These are phyloP conservation scores for Ctena decussata DNA, from an alignment of 2,888 invertebrate genomes.

Conservation along the genomic window DNA sequence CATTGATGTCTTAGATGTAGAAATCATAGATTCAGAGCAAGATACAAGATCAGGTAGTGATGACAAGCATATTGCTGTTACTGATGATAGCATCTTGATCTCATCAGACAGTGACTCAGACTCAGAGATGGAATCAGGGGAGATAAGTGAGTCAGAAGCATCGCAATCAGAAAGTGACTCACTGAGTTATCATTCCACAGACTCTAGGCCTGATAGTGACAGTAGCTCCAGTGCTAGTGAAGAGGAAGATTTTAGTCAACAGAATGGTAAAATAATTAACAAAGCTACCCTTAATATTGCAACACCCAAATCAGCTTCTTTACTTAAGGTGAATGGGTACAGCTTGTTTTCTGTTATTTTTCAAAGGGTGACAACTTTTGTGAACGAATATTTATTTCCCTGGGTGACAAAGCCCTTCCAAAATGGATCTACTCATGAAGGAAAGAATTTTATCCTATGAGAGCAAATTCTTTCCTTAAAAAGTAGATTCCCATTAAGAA, in stretches of 20 bases:
- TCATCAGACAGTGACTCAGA: neutral
- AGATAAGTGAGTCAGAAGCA: slow-evolving; percentile 29
- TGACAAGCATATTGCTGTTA: neutral
- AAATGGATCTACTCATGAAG: too few relatives aligned
- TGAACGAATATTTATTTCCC: too few relatives aligned
- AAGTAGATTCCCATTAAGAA: too few relatives aligned
- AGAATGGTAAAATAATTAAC: neutral
- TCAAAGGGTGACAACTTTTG: too few relatives aligned
- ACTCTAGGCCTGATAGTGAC: slow-evolving; percentile 15
- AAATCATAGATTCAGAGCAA: neutral
- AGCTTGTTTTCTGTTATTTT: too few relatives aligned
- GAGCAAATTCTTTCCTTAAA: too few relatives aligned
- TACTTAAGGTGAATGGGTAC: too few relatives aligned
- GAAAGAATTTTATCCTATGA: too few relatives aligned
- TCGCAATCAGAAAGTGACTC: neutral
- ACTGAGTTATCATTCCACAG: neutral
- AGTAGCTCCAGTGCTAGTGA: neutral
- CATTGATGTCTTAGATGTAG: neutral
- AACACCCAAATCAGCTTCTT: too few relatives aligned
- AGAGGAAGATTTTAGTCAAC: too few relatives aligned
- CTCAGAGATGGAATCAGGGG: slow-evolving; percentile 46
- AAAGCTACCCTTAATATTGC: too few relatives aligned
- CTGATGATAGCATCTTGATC: neutral
- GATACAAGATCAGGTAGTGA: neutral
- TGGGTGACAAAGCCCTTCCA: too few relatives aligned